phyloP scores from a whole-genome alignment of 2,888 invertebrate species.

The Leucania comma region DNA sequence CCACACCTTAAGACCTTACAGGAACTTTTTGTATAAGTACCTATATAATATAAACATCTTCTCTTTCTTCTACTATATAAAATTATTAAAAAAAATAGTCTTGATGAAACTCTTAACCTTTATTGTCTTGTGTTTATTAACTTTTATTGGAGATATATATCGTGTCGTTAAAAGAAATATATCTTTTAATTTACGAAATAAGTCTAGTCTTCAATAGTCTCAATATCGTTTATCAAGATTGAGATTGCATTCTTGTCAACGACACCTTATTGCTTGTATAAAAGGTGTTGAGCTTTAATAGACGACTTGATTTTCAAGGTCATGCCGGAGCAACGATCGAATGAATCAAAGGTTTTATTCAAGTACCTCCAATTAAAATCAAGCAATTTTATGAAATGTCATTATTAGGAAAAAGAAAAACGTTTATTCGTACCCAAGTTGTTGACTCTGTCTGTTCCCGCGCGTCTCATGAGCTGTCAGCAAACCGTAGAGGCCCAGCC shows the following conservation, averaged over 20 bases:
- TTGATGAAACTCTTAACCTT: conserved; percentile 16
- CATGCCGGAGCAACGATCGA: neutral
- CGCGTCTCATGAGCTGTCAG: too few relatives aligned
- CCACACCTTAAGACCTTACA: too few relatives aligned
- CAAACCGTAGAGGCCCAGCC: too few relatives aligned
- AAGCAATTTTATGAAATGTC: neutral
- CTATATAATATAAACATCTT: too few relatives aligned
- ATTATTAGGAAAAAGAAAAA: too few relatives aligned
- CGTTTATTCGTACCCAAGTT: too few relatives aligned
- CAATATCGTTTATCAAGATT: conserved; percentile 29
- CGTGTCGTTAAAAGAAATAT: conserved; percentile 43
- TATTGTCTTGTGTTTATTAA: conserved; percentile 37
- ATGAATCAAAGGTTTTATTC: neutral
- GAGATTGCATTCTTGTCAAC: conserved; percentile 17
- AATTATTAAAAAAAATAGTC: too few relatives aligned
- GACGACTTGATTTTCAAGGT: conserved; percentile 1
- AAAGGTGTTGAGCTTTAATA: neutral
- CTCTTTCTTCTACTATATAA: too few relatives aligned
- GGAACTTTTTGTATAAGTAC: too few relatives aligned
- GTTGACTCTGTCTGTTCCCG: too few relatives aligned
- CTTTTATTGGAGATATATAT: conserved; percentile 35
- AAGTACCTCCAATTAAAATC: neutral
- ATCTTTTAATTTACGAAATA: conserved; percentile 32
- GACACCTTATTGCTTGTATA: conserved; percentile 6
- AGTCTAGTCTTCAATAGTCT: conserved; percentile 20